Percentiles rank a stretch among this genome's conserved stretches.
Evolutionary conservation across 2,113 vertebrate genomes (phyloP).

Genomic region (Meleagris gallopavo): DNA sequence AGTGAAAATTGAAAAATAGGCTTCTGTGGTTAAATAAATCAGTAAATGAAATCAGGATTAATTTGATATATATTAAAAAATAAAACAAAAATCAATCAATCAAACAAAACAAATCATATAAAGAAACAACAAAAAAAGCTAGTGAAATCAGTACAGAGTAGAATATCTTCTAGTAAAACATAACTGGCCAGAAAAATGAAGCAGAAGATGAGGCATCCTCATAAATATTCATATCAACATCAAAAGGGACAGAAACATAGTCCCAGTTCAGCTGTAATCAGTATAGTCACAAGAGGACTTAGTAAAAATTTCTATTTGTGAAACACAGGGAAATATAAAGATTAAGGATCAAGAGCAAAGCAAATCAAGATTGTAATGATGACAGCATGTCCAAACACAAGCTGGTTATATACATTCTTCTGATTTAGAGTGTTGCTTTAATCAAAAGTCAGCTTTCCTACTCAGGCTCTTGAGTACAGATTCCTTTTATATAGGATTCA

Average conservation of each 20-base stretch:
- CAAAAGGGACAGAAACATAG: neutral
- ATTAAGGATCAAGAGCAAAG: neutral
- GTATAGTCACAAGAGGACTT: neutral
- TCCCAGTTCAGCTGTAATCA: neutral
- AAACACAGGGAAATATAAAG: neutral
- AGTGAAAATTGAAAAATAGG: neutral
- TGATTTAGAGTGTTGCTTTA: neutral
- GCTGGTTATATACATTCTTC: neutral
- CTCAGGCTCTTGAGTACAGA: neutral
- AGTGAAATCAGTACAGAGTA: neutral
- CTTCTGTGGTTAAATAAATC: neutral
- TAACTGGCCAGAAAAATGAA: neutral
- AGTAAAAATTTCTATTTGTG: neutral
- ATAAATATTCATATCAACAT: neutral
- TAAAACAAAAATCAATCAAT: neutral
- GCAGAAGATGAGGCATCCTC: neutral
- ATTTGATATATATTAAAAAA: neutral
- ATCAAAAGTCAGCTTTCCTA: neutral
- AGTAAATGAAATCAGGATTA: neutral
- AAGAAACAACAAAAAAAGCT: neutral
- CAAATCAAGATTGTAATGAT: neutral
- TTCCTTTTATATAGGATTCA: neutral
- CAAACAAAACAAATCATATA: neutral
- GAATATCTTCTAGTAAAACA: neutral
- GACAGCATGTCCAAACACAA: neutral